Conservation (phyloP, 2,113 vertebrate genomes). For the Crotalus horridus region DNA sequence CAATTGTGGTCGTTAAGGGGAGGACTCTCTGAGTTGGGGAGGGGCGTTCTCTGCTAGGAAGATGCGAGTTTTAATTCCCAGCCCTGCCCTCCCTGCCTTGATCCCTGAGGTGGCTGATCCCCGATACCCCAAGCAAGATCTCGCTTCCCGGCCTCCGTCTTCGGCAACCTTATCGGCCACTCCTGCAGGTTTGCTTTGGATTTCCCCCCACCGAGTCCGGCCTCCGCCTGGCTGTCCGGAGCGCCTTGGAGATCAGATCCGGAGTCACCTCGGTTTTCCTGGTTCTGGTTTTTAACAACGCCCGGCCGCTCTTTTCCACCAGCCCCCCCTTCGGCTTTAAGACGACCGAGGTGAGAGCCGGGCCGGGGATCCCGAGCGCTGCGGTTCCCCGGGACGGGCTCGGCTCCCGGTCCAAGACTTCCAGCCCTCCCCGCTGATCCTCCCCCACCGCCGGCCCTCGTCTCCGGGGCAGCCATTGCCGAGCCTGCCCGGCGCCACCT, state of each 20-base stretch:
- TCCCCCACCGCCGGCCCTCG: no score
- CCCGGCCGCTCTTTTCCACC: no score
- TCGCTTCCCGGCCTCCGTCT: background rate
- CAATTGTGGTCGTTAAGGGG: background rate
- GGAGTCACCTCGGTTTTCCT: background rate
- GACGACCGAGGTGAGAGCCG: no score
- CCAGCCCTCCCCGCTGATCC: background rate
- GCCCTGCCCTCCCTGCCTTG: background rate
- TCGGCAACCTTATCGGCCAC: background rate
- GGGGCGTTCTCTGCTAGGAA: background rate
- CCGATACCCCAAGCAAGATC: fast-evolving
- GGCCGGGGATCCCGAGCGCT: no score
- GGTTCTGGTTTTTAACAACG: background rate
- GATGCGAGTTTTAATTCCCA: background rate
- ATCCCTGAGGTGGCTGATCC: background rate
- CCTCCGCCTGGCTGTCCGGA: background rate
- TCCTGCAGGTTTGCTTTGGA: background rate
- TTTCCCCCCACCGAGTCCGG: background rate
- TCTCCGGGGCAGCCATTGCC: background rate
- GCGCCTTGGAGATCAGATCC: background rate
- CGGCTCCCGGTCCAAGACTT: background rate
- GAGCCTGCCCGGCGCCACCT: background rate
- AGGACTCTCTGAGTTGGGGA: background rate
- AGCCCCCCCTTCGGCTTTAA: background rate
- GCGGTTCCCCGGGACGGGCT: background rate